phyloP scores from a whole-genome alignment of 2,888 invertebrate species.

The Thymelicus acteon region DNA sequence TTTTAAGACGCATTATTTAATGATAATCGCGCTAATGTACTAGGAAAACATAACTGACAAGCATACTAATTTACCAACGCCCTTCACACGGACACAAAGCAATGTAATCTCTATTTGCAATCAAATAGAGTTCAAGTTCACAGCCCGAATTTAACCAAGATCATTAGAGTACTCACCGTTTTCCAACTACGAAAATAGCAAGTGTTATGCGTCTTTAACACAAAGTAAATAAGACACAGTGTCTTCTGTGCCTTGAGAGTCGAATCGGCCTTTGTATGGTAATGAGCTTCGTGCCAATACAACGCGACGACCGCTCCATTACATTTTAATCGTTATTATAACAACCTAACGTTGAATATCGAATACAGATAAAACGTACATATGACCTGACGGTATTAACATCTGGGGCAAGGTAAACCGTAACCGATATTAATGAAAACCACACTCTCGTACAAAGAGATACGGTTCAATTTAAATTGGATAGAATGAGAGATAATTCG shows the following conservation, averaged over 20 bases:
- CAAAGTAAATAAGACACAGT: constrained; percentile 40
- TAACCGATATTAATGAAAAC: constrained; percentile 17
- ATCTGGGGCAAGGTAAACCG: constrained; percentile 48
- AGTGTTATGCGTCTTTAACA: constrained; percentile 29
- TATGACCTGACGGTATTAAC: constrained; percentile 49
- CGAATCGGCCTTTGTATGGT: constrained; percentile 46
- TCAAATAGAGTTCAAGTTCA: constrained; percentile 46
- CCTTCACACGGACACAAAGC: constrained; percentile 25
- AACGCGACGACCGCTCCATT: constrained; percentile 37
- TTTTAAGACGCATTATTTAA: constrained; percentile 34
- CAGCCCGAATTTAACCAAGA: constrained; percentile 20
- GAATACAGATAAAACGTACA: constrained; percentile 40
- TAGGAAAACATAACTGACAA: constrained; percentile 45
- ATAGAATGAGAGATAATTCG: constrained; percentile 41
- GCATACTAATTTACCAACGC: constrained; percentile 41
- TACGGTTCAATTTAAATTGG: constrained; percentile 48
- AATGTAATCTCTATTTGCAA: constrained; percentile 40
- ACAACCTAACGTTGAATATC: constrained; percentile 43
- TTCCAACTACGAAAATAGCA: constrained; percentile 41
- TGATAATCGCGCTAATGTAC: constrained; percentile 50
- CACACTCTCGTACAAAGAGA: constrained; percentile 41
- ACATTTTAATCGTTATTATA: constrained; percentile 43
- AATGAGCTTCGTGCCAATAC: constrained; percentile 44
- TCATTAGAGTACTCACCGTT: constrained; percentile 35
- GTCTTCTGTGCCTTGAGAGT: constrained; percentile 36